These are phyloP conservation scores for Paratilapia polleni DNA, from an alignment of 2,113 vertebrate species.

Conservation along the genomic window DNA sequence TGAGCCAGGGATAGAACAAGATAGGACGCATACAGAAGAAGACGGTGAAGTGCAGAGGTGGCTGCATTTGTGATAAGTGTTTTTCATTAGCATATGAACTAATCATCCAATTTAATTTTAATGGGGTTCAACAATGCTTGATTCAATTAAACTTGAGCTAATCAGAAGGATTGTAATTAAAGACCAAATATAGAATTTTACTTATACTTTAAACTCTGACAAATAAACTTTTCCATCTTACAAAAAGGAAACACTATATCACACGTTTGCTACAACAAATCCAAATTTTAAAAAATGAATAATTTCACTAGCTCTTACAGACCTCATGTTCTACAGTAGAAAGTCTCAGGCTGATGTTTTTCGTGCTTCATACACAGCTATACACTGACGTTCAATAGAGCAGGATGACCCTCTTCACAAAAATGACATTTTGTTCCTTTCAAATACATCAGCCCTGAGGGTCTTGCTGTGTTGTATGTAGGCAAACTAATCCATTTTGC, in stretches of 20 bases:
- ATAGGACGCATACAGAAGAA: background rate
- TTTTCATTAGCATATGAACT: slow-evolving; percentile 48
- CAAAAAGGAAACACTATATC: too few relatives aligned
- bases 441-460: background rate
- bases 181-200: background rate
- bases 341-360: background rate
- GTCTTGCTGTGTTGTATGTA: background rate
- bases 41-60: background rate
- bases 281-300: background rate
- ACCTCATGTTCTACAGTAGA: background rate
- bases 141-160: slow-evolving; percentile 23
- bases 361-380: background rate
- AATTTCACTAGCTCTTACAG: background rate
- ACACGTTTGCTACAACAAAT: background rate
- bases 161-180: background rate
- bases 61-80: slow-evolving; percentile 4
- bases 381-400: background rate
- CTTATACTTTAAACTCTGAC: background rate
- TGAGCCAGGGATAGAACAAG: background rate
- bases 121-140: slow-evolving; percentile 26
- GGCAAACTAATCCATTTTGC: background rate
- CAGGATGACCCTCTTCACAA: background rate
- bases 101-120: slow-evolving; percentile 24
- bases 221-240: background rate
- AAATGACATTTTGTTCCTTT: background rate